phyloP scores from a whole-genome alignment of 2,797 vertebrate species.

The Peromyscus nudipes region DNA sequence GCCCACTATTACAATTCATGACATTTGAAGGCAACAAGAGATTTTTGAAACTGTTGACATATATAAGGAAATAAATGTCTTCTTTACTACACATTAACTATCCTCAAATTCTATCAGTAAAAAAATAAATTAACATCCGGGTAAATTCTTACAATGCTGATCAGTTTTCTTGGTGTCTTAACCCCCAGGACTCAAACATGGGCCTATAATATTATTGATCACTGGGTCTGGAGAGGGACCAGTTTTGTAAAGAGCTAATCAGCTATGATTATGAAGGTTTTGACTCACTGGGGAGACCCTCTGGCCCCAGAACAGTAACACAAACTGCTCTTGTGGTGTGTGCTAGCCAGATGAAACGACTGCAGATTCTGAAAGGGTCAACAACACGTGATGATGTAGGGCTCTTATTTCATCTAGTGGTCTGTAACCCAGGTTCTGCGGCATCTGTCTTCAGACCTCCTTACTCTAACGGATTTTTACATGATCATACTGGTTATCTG shows the following conservation, averaged over 20 bases:
- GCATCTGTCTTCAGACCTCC: not conserved
- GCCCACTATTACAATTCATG: not conserved
- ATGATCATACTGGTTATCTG: not conserved
- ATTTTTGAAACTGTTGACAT: not conserved
- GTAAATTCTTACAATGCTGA: slow-evolving; percentile 25
- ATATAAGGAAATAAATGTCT: not conserved
- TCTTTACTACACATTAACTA: not conserved
- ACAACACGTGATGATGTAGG: not conserved
- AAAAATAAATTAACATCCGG: slow-evolving; percentile 48
- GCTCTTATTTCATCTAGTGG: not conserved
- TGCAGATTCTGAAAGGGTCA: not conserved
- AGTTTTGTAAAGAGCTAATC: not conserved
- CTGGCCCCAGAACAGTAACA: not conserved
- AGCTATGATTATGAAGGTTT: slow-evolving; percentile 23
- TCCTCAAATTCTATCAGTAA: not conserved
- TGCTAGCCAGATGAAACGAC: not conserved
- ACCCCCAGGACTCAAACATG: slow-evolving; percentile 11
- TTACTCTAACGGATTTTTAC: not conserved
- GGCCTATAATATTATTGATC: not conserved
- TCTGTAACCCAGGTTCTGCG: not conserved
- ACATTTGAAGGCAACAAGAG: not conserved
- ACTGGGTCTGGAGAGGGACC: not conserved
- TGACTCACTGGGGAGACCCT: not conserved
- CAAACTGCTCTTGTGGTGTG: not conserved
- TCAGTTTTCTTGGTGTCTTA: slow-evolving; percentile 38